Percentiles rank a stretch among this genome's conserved stretches.
Conservation (phyloP, 2,797 vertebrate genomes). For the Acanthurus tractus region DNA sequence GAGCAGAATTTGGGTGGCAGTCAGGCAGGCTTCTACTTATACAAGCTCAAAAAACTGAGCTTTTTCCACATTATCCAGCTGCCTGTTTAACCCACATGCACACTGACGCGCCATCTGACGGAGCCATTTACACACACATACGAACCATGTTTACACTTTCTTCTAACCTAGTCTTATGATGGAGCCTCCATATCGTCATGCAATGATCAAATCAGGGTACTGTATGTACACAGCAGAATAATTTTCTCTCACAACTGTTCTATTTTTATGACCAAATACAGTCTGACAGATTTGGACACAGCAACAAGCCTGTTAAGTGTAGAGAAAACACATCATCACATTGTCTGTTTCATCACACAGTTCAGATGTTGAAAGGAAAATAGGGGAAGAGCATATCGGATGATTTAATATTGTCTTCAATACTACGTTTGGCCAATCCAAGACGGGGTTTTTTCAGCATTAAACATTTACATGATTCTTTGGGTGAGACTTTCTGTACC, state of each 20-base stretch:
- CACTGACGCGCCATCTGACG: slow-evolving; percentile 26
- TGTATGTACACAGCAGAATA: slow-evolving; percentile 25
- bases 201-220: slow-evolving; percentile 27
- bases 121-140: slow-evolving; percentile 35
- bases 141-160: background rate
- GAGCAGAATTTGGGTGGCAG: slow-evolving; percentile 36
- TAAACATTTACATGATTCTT: background rate
- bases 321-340: slow-evolving; percentile 2
- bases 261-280: background rate
- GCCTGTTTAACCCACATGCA: slow-evolving; percentile 33
- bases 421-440: too few relatives aligned
- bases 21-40: slow-evolving; percentile 36
- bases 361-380: background rate
- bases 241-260: slow-evolving; percentile 19
- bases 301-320: slow-evolving; percentile 3
- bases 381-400: background rate
- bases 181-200: slow-evolving; percentile 10
- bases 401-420: background rate
- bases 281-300: slow-evolving; percentile 10
- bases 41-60: slow-evolving; percentile 38
- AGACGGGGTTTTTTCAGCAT: background rate
- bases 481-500: background rate
- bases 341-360: background rate
- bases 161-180: slow-evolving; percentile 4
- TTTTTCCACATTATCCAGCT: slow-evolving; percentile 16